These are phyloP conservation scores for Temnothorax nylanderi DNA, from an alignment of 1,140 invertebrate genomes.

Conservation along the genomic window DNA sequence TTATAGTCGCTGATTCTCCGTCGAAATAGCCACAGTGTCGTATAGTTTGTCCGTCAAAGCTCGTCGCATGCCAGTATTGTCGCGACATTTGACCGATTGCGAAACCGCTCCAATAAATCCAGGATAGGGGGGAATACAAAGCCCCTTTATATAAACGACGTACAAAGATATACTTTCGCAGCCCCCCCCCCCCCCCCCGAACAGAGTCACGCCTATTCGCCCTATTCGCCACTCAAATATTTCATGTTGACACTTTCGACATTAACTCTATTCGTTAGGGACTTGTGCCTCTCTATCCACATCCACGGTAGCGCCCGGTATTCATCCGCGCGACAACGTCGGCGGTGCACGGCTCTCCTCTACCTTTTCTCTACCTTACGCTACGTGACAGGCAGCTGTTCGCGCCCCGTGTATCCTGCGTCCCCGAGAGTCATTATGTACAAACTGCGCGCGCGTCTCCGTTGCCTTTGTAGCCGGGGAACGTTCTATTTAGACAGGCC, in stretches of 20 bases:
- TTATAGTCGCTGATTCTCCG: not conserved
- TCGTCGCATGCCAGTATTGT: not conserved
- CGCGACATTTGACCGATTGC: not conserved
- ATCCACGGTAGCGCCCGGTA: conserved; percentile 50
- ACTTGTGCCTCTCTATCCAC: conserved; percentile 44
- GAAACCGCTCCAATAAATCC: conserved; percentile 54
- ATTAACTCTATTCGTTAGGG: conserved; percentile 73
- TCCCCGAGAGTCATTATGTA: conserved; percentile 68
- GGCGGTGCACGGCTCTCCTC: conserved; percentile 45
- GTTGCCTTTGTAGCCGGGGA: conserved; percentile 51
- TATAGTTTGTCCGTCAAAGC: conserved; percentile 3
- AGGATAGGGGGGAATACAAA: conserved; percentile 17
- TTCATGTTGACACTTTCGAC: conserved; percentile 72
- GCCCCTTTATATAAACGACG: conserved; percentile 44
- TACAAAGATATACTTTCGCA: conserved; percentile 55
- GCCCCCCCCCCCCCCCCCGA: not conserved
- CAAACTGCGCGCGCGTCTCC: conserved; percentile 51
- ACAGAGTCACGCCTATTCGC: conserved; percentile 63
- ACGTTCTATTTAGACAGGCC: conserved; percentile 69
- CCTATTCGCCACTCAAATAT: conserved; percentile 71
- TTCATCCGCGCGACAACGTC: conserved; percentile 57
- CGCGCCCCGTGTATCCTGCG: conserved; percentile 40
- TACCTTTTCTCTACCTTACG: conserved; percentile 51
- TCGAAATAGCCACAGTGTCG: not conserved
- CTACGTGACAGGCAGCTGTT: conserved; percentile 62